Percentiles rank a stretch among this genome's conserved stretches.
Evolutionary conservation across 2,888 invertebrate species (phyloP).

Genomic region (Camptogramma bilineatum): DNA sequence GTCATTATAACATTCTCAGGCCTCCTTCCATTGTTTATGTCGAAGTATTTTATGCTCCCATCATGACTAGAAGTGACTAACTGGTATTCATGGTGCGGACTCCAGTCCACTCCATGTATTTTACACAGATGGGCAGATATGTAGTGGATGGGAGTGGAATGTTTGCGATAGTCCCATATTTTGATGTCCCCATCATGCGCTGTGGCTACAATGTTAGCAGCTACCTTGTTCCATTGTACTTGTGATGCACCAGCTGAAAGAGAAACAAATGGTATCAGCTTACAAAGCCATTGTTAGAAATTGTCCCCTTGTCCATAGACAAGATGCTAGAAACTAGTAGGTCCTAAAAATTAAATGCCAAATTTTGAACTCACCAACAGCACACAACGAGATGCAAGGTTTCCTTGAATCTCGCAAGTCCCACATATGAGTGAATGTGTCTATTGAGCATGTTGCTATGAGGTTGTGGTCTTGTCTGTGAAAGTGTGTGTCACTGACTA

Average conservation of each 20-base stretch:
- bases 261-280: background rate
- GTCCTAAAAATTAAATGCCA: too few species aligned
- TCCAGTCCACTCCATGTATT: constrained; percentile 98
- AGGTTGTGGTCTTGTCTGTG: constrained; percentile 87
- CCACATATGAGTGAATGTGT: constrained; percentile 97
- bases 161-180: constrained; percentile 97
- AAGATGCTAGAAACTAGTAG: background rate
- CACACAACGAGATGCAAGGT: constrained; percentile 93
- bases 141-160: constrained; percentile 94
- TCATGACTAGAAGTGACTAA: constrained; percentile 97
- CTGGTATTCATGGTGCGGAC: constrained; percentile 93
- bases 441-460: constrained; percentile 94
- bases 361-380: constrained; percentile 89
- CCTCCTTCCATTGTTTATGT: constrained; percentile 93
- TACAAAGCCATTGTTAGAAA: background rate
- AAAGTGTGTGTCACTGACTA: constrained; percentile 97
- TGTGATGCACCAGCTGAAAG: constrained; percentile 93
- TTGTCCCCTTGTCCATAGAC: background rate
- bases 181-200: constrained; percentile 98
- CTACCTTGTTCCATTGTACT: constrained; percentile 96
- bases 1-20: constrained; percentile 94
- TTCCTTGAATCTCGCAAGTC: constrained; percentile 94
- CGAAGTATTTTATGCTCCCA: constrained; percentile 97
- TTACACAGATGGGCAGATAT: constrained; percentile 95
- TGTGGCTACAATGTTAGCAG: constrained; percentile 94